A percentile compares a stretch with the other conserved stretches of the same genome.
Evolutionary conservation across 2,113 vertebrate genomes (phyloP).

Genomic region (Polypterus bichir): DNA sequence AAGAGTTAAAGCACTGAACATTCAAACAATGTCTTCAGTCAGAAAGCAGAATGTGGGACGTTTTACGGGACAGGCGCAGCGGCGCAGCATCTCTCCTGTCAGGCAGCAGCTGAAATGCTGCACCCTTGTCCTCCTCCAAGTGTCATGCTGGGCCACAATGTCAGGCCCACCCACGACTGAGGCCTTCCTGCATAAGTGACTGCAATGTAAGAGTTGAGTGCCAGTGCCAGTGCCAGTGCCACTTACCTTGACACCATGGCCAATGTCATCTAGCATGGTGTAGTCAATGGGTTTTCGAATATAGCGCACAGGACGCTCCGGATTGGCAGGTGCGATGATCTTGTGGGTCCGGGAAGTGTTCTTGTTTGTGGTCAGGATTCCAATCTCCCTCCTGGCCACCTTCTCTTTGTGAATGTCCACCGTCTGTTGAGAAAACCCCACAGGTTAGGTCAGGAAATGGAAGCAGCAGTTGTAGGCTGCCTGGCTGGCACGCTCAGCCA

Average conservation of each 20-base stretch:
- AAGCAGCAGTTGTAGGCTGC: too few species aligned
- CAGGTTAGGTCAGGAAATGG: too few species aligned
- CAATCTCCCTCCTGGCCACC: slow-evolving; percentile 95
- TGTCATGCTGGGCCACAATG: too few species aligned
- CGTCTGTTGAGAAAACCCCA: slow-evolving; percentile 52
- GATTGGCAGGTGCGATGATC: slow-evolving; percentile 95
- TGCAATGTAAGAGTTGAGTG: slow-evolving; percentile 21
- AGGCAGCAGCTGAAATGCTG: too few species aligned
- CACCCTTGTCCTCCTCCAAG: too few species aligned
- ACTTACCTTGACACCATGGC: slow-evolving; percentile 95
- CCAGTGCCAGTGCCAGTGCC: neutral
- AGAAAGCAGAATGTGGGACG: slow-evolving; percentile 44
- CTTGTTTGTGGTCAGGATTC: slow-evolving; percentile 98
- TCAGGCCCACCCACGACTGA: neutral
- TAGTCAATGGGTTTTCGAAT: slow-evolving; percentile 97
- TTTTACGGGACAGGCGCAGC: too few species aligned
- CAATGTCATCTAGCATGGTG: slow-evolving; percentile 94
- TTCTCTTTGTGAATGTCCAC: slow-evolving; percentile 99
- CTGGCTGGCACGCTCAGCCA: neutral
- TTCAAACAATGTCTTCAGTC: slow-evolving; percentile 60
- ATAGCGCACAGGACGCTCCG: slow-evolving; percentile 94
- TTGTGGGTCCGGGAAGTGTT: slow-evolving; percentile 97
- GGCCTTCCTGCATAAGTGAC: slow-evolving; percentile 20
- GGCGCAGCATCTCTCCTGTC: neutral
- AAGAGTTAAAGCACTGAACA: slow-evolving; percentile 63